phyloP scores from a whole-genome alignment of 2,113 vertebrate species.

The Rhinichthys klamathensis region DNA sequence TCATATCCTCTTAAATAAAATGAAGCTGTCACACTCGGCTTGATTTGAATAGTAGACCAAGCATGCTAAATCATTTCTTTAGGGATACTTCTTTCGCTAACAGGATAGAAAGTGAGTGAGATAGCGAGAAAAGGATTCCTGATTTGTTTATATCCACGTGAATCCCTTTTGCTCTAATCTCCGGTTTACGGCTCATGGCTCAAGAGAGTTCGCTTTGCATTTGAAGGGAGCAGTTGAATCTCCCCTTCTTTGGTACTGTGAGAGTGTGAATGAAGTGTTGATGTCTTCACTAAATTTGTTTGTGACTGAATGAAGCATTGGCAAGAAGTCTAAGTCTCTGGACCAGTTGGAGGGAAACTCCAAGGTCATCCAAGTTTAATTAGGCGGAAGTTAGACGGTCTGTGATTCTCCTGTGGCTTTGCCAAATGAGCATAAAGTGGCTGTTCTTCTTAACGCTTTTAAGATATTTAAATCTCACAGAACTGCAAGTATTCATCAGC shows the following conservation, averaged over 20 bases:
- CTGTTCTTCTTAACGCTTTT: constrained; percentile 36
- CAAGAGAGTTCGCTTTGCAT: constrained; percentile 12
- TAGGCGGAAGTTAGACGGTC: constrained; percentile 2
- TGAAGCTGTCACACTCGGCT: constrained; percentile 56
- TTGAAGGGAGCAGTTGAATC: constrained; percentile 29
- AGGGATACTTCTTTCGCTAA: constrained; percentile 55
- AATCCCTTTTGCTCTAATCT: constrained; percentile 64
- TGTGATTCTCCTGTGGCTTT: constrained; percentile 28
- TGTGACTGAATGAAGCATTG: constrained; percentile 23
- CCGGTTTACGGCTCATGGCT: constrained; percentile 17
- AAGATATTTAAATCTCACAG: not conserved
- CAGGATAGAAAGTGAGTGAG: constrained; percentile 56
- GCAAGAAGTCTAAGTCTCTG: constrained; percentile 19
- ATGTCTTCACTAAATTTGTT: constrained; percentile 41
- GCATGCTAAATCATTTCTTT: constrained; percentile 63
- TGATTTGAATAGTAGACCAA: constrained; percentile 52
- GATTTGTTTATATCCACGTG: constrained; percentile 66
- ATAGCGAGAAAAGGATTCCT: constrained; percentile 60
- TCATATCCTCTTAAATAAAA: constrained; percentile 44
- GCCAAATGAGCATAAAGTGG: constrained; percentile 49
- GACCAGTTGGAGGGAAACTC: constrained; percentile 45
- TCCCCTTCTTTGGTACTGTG: constrained; percentile 4
- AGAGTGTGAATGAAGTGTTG: constrained; percentile 39
- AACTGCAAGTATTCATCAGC: not conserved
- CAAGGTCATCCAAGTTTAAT: constrained; percentile 57